A percentile compares a stretch with the other conserved stretches of the same genome.
Evolutionary conservation across 2,113 vertebrate genomes (phyloP).

Genomic region (Onychostoma macrolepis): DNA sequence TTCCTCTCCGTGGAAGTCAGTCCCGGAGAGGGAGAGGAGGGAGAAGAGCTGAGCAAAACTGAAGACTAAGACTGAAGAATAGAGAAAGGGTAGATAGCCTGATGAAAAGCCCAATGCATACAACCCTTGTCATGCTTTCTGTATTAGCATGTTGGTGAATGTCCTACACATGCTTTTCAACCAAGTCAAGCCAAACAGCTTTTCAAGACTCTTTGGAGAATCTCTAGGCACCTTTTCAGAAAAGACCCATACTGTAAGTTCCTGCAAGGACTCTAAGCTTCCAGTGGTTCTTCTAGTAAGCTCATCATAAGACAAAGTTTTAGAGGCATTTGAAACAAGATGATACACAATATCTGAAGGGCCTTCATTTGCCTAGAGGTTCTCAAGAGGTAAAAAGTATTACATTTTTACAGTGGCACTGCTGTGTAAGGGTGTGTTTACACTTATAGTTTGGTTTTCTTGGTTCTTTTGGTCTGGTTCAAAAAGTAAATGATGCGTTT

Average conservation of each 20-base stretch:
- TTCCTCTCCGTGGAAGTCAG: slow-evolving; percentile 76
- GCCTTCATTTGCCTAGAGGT: not conserved
- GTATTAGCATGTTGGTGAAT: not conserved
- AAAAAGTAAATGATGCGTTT: not conserved
- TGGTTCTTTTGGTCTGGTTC: not conserved
- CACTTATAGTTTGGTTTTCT: not conserved
- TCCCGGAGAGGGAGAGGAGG: not conserved
- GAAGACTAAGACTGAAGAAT: not conserved
- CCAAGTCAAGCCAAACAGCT: not conserved
- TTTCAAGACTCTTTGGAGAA: not conserved
- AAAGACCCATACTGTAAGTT: not conserved
- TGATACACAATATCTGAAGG: not conserved
- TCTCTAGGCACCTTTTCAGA: not conserved
- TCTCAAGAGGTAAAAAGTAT: not conserved
- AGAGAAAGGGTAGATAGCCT: not conserved
- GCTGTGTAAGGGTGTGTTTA: not conserved
- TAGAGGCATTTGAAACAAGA: not conserved
- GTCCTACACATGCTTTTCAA: not conserved
- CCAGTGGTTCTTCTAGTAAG: not conserved
- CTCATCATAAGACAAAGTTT: not conserved
- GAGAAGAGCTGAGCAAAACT: not conserved
- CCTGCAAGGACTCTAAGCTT: not conserved
- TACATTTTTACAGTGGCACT: not conserved
- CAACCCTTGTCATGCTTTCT: not conserved
- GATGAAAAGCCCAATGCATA: not conserved